A percentile compares a stretch with the other conserved stretches of the same genome.
phyloP scores from a whole-genome alignment of 2,113 vertebrate genomes.

The Engystomops pustulosus region DNA sequence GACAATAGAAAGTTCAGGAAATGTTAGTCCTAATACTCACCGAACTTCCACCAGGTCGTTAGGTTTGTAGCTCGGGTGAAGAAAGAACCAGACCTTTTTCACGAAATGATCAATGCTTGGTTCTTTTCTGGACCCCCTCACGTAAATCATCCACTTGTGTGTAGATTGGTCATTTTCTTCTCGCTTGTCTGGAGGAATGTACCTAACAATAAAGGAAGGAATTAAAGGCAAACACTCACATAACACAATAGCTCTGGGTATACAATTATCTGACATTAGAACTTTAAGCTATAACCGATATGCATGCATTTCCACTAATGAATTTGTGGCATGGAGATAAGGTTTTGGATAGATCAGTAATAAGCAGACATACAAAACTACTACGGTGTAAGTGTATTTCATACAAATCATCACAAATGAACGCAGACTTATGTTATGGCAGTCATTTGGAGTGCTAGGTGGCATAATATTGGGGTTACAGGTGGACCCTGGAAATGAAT shows the following conservation, averaged over 20 bases:
- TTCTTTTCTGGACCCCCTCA: constrained; percentile 91
- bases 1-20: too few species aligned
- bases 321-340: too few species aligned
- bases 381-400: too few species aligned
- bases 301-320: too few species aligned
- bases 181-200: constrained; percentile 96
- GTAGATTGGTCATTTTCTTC: constrained; percentile 98
- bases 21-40: constrained; percentile 66
- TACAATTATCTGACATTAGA: not conserved
- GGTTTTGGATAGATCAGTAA: too few species aligned
- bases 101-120: constrained; percentile 98
- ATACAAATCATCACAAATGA: too few species aligned
- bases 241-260: too few species aligned
- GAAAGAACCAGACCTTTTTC: constrained; percentile 99
- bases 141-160: constrained; percentile 99
- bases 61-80: constrained; percentile 98
- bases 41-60: constrained; percentile 98
- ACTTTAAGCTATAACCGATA: not conserved
- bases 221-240: not conserved
- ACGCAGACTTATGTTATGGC: too few species aligned
- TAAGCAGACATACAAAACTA: too few species aligned
- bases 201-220: constrained; percentile 73
- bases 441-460: too few species aligned
- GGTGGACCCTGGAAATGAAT: not conserved
- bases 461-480: too few species aligned